Conservation (phyloP, 2,797 vertebrate genomes). For the Novumbra hubbsi region DNA sequence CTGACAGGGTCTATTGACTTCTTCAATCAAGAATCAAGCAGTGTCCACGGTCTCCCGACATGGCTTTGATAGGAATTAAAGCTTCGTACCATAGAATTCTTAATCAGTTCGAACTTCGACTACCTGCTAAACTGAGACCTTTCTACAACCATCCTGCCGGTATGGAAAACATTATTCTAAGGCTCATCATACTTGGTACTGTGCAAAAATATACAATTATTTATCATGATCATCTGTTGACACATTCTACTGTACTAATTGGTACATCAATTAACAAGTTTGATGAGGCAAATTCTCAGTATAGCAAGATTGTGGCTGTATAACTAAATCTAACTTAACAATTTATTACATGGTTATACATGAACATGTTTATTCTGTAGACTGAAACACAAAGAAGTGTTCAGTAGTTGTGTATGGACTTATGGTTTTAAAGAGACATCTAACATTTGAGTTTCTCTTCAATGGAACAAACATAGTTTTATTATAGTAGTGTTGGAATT, state of each 20-base stretch:
- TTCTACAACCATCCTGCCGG: conserved; percentile 86
- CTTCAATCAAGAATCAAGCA: background rate
- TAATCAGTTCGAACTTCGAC: conserved; percentile 75
- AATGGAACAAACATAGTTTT: conserved; percentile 1
- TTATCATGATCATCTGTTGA: background rate
- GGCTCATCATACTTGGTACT: too few relatives aligned
- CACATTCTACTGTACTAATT: background rate
- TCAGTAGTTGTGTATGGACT: background rate
- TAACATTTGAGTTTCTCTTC: background rate
- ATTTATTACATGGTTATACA: background rate
- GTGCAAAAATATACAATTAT: background rate
- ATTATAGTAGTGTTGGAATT: background rate
- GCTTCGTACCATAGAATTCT: conserved; percentile 78
- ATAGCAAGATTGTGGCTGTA: background rate
- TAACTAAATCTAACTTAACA: background rate
- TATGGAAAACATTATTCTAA: conserved; percentile 42
- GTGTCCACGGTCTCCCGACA: conserved; percentile 32
- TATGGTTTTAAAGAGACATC: too few relatives aligned
- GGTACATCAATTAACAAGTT: background rate
- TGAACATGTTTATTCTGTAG: background rate
- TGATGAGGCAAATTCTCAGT: background rate
- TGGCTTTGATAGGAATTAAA: conserved; percentile 73
- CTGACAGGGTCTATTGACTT: background rate
- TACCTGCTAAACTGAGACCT: conserved; percentile 78
- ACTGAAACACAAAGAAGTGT: background rate